Evolutionary conservation across 2,888 invertebrate species (phyloP).

Genomic region (Corbicula japonica): DNA sequence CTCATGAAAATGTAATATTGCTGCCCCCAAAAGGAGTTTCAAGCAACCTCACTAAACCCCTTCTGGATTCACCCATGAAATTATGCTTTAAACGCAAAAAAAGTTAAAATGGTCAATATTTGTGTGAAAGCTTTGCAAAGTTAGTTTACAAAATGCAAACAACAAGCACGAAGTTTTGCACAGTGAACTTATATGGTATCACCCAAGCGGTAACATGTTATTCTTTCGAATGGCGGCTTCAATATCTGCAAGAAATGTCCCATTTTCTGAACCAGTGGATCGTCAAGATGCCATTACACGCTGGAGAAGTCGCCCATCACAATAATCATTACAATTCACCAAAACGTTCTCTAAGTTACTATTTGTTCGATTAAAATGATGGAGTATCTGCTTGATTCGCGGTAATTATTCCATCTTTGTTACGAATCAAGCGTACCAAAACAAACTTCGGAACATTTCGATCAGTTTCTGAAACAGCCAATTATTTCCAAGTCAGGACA

Average conservation of each 20-base stretch:
- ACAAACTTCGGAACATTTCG: constrained; percentile 32
- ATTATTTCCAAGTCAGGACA: constrained; percentile 65
- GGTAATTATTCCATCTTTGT: constrained; percentile 49
- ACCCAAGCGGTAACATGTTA: background rate
- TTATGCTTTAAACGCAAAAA: too few species aligned
- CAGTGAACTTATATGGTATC: too few species aligned
- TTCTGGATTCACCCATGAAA: too few species aligned
- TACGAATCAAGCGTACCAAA: constrained; percentile 40
- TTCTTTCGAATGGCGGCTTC: constrained; percentile 18
- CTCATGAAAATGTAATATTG: too few species aligned
- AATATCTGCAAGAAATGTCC: constrained; percentile 39
- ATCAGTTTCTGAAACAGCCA: constrained; percentile 57
- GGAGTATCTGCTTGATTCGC: constrained; percentile 43
- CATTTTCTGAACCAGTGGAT: constrained; percentile 46
- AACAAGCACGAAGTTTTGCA: too few species aligned
- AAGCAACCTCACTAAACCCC: too few species aligned
- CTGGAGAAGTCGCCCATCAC: constrained; percentile 34
- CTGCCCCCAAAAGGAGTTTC: too few species aligned
- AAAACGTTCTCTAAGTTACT: constrained; percentile 4
- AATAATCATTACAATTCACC: constrained; percentile 19
- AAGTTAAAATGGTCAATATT: too few species aligned
- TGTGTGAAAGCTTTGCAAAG: too few species aligned
- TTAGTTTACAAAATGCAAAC: too few species aligned
- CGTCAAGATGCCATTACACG: constrained; percentile 46
- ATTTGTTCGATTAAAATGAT: constrained; percentile 42